Base-by-base conservation (phyloP, 1,140 invertebrate species). In the Ridgeia piscesae region DNA sequence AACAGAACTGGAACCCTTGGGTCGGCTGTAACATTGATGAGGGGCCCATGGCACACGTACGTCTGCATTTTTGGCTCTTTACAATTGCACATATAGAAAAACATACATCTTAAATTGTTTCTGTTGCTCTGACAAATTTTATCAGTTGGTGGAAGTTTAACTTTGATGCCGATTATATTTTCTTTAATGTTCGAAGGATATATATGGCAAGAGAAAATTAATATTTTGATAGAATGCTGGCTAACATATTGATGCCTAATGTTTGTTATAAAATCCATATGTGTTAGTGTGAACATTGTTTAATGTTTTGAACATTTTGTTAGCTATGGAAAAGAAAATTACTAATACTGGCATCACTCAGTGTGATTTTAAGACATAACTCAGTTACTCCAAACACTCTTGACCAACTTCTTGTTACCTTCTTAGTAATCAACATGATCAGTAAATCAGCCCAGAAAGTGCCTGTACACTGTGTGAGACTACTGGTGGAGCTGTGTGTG, bases 1-100 rank as follows among this genome's bases (percentile, higher is more conserved):
- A 98, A 93, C 97, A 97, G 21, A 99, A 99, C 96, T 99, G 99
- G 99, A 99, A 99, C 96, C 97, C 99, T 14, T 99, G 99, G 99
- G 97, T 97, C 35, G 97, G 97, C 0, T 98, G 98, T 94, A 99
- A 99, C 95, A 99, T 99, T 94, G 99, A 99, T 94, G 98, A 99
- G 95, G 98, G 97, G 91, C 98, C 98, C 17, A 96, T 99, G 89
- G 98, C 98, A 1, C 97, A 97, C 14, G 97, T 97, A 95, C 95
- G 95, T 95, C 50, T 77, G 2, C 14, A 6, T 77, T 42, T 42
- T 42, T 77, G 42, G 42, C 4, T 42, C 4, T 4, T 31, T 21
- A 77, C 27, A 21, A 77, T 77, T 77, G 58, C 11, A 77, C 58
- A 77, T 77, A 31, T 77, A 21, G 27, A 21, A 77, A 77, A 21